Base-by-base conservation (phyloP, 2,888 invertebrate species). In the Watsonalla binaria region DNA sequence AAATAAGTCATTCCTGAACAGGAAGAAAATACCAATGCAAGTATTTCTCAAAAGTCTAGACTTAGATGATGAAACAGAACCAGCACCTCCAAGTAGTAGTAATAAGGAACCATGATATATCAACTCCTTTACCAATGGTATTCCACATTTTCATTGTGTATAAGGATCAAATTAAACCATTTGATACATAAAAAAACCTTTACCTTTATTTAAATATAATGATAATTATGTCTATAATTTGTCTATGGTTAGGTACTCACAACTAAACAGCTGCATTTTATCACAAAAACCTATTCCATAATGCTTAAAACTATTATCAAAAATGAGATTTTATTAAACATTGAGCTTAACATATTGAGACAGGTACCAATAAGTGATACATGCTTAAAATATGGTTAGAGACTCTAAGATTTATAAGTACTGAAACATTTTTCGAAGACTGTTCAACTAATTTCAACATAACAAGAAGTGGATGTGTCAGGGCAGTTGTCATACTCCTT, bases 401-500 rank as follows among this genome's bases (percentile, higher is more conserved):
- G 24, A 24, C 4, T 24, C 24, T 24, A 4, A 24, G 24, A 24
- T 4, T 24, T 24, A 24, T 24, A 24, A 24, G 24, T 24, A 24
- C 24, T 46, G 8, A 13, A 46, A 52, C 39, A 42, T 9, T 37
- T 42, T 5, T 45, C n/a, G 37, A 8, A 35, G 47, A 48, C 50
- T 53, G 24, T 50, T 45, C 14, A 45, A 49, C 53, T 78, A 53
- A 92, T 67, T 8, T 50, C 14, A 14, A 72, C 54, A 66, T 76
- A 73, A 79, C 94, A 96, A 63, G 89, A 91, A 15, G 80, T 74
- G 8, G 94, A 90, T 51, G 85, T 81, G 15, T 82, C 73, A 53
- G 90, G 81, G 82, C 96, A 96, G 52, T 92, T 91, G 13, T 93
- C 91, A 81, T 96, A 96, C 62, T 93, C 89, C 72, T 93, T 92